Evolutionary conservation across 2,113 vertebrate genomes (phyloP).

Genomic region (Oenanthe oenanthe): DNA sequence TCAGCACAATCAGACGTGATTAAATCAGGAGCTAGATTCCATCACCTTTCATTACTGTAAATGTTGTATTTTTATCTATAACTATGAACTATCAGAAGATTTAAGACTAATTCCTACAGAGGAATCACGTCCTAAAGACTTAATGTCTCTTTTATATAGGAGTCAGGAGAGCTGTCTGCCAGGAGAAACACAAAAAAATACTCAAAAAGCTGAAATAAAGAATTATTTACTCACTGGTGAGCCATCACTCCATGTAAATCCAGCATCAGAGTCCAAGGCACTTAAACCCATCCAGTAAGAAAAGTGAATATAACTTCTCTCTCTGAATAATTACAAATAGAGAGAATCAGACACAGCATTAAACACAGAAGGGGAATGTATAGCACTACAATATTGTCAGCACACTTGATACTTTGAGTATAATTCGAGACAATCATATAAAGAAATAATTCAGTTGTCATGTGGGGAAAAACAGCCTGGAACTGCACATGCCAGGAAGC

Average conservation of each 20-base stretch:
- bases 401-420: not conserved
- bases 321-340: constrained; percentile 15
- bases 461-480: not conserved
- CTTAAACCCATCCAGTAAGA: constrained; percentile 88
- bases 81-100: not conserved
- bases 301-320: not conserved
- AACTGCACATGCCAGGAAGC: not conserved
- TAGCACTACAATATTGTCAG: not conserved
- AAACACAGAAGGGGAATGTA: not conserved
- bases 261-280: constrained; percentile 73
- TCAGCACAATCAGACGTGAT: not conserved
- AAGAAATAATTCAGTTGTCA: not conserved
- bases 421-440: not conserved
- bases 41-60: not conserved
- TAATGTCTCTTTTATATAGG: not conserved
- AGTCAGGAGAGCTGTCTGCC: not conserved
- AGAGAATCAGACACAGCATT: not conserved
- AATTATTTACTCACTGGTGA: constrained; percentile 82
- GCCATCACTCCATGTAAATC: constrained; percentile 89
- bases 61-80: not conserved
- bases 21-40: not conserved
- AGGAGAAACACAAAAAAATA: not conserved
- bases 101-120: not conserved
- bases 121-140: not conserved
- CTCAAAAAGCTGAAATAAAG: not conserved